Evolutionary conservation across 2,797 vertebrate genomes (phyloP), one percentile per base, ranked within the genome.

Genomic region (Xerus rutilus): DNA sequence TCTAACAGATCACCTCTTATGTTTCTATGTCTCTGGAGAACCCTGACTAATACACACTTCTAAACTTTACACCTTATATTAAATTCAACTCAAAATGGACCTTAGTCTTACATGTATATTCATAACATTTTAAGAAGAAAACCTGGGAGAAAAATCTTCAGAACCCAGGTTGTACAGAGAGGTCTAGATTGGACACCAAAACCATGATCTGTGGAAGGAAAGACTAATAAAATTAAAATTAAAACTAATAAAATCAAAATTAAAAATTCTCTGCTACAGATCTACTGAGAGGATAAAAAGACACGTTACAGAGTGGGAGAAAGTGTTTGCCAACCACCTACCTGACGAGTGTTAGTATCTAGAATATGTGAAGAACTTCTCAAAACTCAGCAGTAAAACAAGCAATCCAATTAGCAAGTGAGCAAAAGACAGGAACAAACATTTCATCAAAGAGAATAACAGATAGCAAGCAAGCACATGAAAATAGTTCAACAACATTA

Each of bases 361-460:
- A 21, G 62, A 39, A 62, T 52, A 35, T 62, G 30, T 39, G 47
- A 62, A 64, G 45, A 76, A 30, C 62, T 85, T 89, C 70, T 72
- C 76, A 86, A 76, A 54, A 76, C 20, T 72, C 23, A 43, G 39
- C 7, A 54, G 10, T 52, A 54, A 93, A 87, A 52, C 6, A 57
- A 81, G 57, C n/a, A 92, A 65, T 79, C 95, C 43, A 86, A 62
- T 52, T 13, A 85, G 52, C 83, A 92, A 79, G 83, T 18, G n/a
- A 7, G 43, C 47, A 64, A 76, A 57, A 72, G 18, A 39, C 25
- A 43, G 20, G 32, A 45, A 23, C 6, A 14, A 47, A 49, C 4
- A 32, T 73, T 87, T 84, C 23, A 57, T n/a, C 54, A 77, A 30
- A 43, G 89, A 89, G 49, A 52, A 30, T 47, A 35, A 57, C 14